Percentiles rank a stretch among this genome's conserved stretches.
These are phyloP conservation scores for Diplosoma virens DNA, from an alignment of 23 tunicate genomes.

Conservation along the genomic window DNA sequence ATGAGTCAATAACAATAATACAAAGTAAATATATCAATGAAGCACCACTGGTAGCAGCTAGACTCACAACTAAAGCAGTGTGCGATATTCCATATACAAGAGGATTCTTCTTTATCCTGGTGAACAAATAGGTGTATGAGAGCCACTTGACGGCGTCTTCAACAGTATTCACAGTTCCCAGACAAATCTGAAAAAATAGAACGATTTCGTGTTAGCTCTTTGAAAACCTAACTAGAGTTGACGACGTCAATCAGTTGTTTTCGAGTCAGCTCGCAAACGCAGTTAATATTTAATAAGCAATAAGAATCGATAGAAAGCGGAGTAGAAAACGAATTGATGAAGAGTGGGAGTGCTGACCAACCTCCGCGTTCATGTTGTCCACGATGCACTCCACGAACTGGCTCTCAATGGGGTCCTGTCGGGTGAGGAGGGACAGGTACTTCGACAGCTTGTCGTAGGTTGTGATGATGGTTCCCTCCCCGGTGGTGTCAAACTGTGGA, in stretches of 20 bases:
- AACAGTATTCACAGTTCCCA: conserved; percentile 84
- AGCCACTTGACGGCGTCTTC: conserved; percentile 98
- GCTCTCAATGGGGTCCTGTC: conserved; percentile 95
- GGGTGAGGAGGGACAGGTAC: conserved; percentile 80
- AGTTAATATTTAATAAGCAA: too few relatives aligned
- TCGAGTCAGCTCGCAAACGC: too few relatives aligned
- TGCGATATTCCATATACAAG: conserved; percentile 76
- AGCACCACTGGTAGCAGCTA: not conserved
- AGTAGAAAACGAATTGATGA: too few relatives aligned
- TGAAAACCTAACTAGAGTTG: too few relatives aligned
- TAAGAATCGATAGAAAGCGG: too few relatives aligned
- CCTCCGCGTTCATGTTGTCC: conserved; percentile 98
- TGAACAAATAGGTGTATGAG: conserved; percentile 87
- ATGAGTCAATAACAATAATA: too few relatives aligned
- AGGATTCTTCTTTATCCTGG: conserved; percentile 82
- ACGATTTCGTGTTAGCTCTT: too few relatives aligned
- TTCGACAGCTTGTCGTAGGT: conserved; percentile 81
- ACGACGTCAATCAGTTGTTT: too few relatives aligned
- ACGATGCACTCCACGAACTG: conserved; percentile 88
- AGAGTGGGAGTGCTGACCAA: not conserved
- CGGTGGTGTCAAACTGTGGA: conserved; percentile 96
- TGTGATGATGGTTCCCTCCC: conserved; percentile 99
- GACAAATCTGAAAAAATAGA: conserved; percentile 64
- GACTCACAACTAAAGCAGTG: conserved; percentile 36
- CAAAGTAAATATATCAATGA: too few relatives aligned